Percentiles rank a stretch among this genome's conserved stretches.
phyloP scores from a whole-genome alignment of 2,113 vertebrate species.

The Proterorhinus semilunaris region DNA sequence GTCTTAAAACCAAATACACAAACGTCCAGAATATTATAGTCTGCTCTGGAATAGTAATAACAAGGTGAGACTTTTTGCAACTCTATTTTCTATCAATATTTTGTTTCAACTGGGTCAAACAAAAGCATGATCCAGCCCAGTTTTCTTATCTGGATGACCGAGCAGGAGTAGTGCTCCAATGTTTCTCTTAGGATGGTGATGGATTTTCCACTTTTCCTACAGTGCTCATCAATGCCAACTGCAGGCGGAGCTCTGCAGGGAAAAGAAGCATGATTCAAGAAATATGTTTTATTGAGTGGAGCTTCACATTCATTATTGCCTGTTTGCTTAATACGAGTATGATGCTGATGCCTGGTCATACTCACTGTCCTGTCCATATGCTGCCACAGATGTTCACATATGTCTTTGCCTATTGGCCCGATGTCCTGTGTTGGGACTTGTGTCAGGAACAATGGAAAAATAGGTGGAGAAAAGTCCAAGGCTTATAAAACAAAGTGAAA shows the following conservation, averaged over 20 bases:
- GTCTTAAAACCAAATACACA: no score
- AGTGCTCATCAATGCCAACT: constrained; percentile 31
- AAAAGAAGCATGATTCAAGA: constrained; percentile 26
- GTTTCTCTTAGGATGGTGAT: constrained; percentile 20
- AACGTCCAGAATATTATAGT: no score
- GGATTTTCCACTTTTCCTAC: constrained; percentile 56
- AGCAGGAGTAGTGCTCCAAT: constrained; percentile 16
- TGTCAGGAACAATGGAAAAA: constrained; percentile 65
- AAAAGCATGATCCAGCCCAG: constrained; percentile 6
- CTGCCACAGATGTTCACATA: constrained; percentile 70
- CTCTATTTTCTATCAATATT: not conserved
- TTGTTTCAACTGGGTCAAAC: constrained; percentile 36
- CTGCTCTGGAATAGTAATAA: no score
- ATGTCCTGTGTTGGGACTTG: constrained; percentile 45
- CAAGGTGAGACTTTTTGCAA: no score
- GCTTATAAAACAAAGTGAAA: constrained; percentile 40
- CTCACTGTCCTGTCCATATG: constrained; percentile 22
- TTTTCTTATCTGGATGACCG: constrained; percentile 16
- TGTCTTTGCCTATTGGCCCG: constrained; percentile 52
- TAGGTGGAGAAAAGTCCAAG: constrained; percentile 26
- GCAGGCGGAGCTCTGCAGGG: constrained; percentile 21
- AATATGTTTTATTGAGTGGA: constrained; percentile 3
- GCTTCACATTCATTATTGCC: not conserved
- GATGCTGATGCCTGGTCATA: constrained; percentile 21
- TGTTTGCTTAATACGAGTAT: not conserved